Base-by-base conservation (phyloP, 1,140 invertebrate species). In the Aphaenogaster floridana region DNA sequence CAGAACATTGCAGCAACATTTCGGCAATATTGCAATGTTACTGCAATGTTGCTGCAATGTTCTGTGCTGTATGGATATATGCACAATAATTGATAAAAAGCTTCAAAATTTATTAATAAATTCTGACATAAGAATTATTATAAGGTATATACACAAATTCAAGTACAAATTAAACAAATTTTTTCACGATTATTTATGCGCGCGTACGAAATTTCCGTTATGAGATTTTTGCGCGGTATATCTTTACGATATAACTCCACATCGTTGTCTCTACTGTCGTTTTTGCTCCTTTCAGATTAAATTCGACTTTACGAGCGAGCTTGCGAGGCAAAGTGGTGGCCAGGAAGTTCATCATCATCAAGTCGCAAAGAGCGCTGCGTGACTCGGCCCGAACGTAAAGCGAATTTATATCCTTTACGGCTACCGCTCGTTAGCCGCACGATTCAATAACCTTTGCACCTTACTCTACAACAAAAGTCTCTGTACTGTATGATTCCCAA, bases 331-430 rank as follows among this genome's bases (percentile, higher is more conserved):
- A 88, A 92, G 88, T 89, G 88, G 74, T 86, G 81, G 89, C 72
- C 90, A 90, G 89, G 91, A 94, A 94, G 93, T 95, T 95, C 94
- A 94, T 95, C 94, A 94, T 95, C 94, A 95, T 95, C 94, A 94
- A 94, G 92, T 91, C 92, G 90, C 89, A 69, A 84, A 74, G 63
- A 59, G 76, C 42, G 81, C 91, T 92, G 87, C 91, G 89, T 92
- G 89, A 89, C 91, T 76, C 59, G 77, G n/a, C 77, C 88, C 71
- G 88, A 89, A 90, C 87, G 90, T 93, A 93, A 93, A 93, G 88
- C 88, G 89, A 89, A 92, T 94, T 94, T 94, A 90, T 92, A 90
- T 85, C 89, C 90, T 93, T 93, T 93, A 91, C 86, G 83, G 86
- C 90, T 89, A 88, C 88, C 71, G 92, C 92, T 93, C 92, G 92